phyloP scores from a whole-genome alignment of 2,797 vertebrate genomes.

The Chelidonichthys spinosus region DNA sequence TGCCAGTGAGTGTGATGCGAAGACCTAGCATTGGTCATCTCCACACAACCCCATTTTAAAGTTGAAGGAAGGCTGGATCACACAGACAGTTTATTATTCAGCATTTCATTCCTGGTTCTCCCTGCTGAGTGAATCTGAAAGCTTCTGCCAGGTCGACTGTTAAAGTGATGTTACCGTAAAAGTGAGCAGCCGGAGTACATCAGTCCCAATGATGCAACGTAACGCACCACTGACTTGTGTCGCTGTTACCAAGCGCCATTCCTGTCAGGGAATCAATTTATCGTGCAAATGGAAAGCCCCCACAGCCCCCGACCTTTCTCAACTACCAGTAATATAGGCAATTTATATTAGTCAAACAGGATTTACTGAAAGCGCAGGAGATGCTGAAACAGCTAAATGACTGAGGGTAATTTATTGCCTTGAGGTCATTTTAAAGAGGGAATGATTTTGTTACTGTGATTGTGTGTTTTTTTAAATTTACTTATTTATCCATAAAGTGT shows the following conservation, averaged over 20 bases:
- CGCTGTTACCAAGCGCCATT: slow-evolving; percentile 32
- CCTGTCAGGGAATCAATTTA: slow-evolving; percentile 67
- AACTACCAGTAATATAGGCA: slow-evolving; percentile 65
- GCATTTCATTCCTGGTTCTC: not conserved
- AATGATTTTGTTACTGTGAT: not conserved
- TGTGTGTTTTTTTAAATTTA: not conserved
- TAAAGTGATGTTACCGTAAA: slow-evolving; percentile 43
- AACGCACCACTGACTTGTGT: slow-evolving; percentile 36
- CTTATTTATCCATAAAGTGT: too few species aligned
- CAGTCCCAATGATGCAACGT: slow-evolving; percentile 53
- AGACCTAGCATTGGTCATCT: slow-evolving; percentile 36
- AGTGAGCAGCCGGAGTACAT: slow-evolving; percentile 62
- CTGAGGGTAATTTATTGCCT: slow-evolving; percentile 26
- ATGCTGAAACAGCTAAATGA: slow-evolving; percentile 40
- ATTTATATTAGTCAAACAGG: slow-evolving; percentile 65
- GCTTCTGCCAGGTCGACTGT: slow-evolving; percentile 12
- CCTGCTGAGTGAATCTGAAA: not conserved
- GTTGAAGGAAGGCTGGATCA: not conserved
- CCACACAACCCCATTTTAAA: slow-evolving; percentile 24
- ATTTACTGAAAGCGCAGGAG: slow-evolving; percentile 54
- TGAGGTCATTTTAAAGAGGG: slow-evolving; percentile 37
- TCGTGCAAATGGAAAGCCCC: slow-evolving; percentile 62
- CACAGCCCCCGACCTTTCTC: slow-evolving; percentile 58
- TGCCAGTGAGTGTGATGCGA: slow-evolving; percentile 50
- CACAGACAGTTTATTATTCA: not conserved